These are phyloP conservation scores for Pimephales promelas DNA, from an alignment of 2,113 vertebrate genomes.

Conservation along the genomic window DNA sequence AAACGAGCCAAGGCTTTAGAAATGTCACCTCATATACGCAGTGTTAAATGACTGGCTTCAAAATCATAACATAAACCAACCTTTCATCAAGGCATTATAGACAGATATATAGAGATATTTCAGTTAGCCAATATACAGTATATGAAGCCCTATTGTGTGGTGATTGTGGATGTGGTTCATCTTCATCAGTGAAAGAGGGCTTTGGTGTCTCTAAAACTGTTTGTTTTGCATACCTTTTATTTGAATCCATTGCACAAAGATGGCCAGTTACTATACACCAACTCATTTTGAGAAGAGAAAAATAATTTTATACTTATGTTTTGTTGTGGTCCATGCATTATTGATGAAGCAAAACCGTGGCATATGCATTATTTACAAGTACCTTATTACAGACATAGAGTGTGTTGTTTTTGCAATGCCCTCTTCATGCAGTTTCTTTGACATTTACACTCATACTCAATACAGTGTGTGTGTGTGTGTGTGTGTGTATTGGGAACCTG, in stretches of 20 bases:
- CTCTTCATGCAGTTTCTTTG: slow-evolving; percentile 19
- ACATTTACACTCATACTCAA: background rate
- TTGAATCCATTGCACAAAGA: slow-evolving; percentile 9
- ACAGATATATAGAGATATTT: background rate
- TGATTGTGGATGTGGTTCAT: background rate
- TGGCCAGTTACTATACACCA: background rate
- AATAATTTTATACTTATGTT: background rate
- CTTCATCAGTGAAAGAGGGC: background rate
- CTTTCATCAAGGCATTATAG: background rate
- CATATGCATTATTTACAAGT: slow-evolving; percentile 52
- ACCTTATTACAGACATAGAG: slow-evolving; percentile 48
- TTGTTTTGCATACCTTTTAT: slow-evolving; percentile 3
- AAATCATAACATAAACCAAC: slow-evolving; percentile 18
- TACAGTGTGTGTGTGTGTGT: slow-evolving; percentile 17
- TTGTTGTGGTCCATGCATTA: slow-evolving; percentile 43
- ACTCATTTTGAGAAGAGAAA: slow-evolving; percentile 5
- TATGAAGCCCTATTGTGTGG: background rate
- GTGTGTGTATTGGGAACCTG: background rate
- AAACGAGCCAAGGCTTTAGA: slow-evolving; percentile 16
- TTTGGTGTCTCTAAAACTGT: background rate
- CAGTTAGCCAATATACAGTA: background rate
- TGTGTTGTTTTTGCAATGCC: slow-evolving; percentile 15
- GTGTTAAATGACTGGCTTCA: slow-evolving; percentile 13
- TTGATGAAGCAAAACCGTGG: slow-evolving; percentile 27
- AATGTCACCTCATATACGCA: background rate